A percentile compares a stretch with the other conserved stretches of the same genome.
phyloP scores from a whole-genome alignment of 2,797 vertebrate species.

The Erethizon dorsatum region DNA sequence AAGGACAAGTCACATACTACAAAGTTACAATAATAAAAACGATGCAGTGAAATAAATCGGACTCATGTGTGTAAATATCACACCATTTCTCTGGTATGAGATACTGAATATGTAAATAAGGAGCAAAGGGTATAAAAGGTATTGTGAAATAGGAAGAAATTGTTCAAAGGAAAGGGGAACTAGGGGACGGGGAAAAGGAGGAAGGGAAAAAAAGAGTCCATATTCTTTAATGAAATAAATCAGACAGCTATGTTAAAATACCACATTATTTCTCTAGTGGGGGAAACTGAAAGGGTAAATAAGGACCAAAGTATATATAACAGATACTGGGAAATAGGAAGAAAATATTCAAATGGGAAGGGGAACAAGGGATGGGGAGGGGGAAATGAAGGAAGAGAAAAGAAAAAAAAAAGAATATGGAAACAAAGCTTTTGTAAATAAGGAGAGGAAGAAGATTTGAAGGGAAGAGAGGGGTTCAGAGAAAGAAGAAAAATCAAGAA shows the following conservation, averaged over 20 bases:
- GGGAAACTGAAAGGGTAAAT: background rate
- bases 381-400: background rate
- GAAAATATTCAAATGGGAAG: background rate
- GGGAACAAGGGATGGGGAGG: background rate
- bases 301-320: background rate
- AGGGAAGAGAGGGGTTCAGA: background rate
- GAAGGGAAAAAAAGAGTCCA: no score
- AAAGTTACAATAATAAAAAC: no score
- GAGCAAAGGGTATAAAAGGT: no score
- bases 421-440: background rate
- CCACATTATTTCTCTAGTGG: background rate
- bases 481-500: background rate
- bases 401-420: background rate
- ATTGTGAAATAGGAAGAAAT: no score
- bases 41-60: background rate
- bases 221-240: no score
- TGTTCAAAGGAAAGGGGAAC: no score
- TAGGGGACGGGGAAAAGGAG: no score
- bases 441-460: background rate
- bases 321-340: background rate
- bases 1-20: background rate
- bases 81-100: no score
- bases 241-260: background rate
- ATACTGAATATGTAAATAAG: no score
- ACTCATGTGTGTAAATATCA: background rate